Base-by-base conservation (phyloP, 2,888 invertebrate species). In the Plagiodera versicolora region DNA sequence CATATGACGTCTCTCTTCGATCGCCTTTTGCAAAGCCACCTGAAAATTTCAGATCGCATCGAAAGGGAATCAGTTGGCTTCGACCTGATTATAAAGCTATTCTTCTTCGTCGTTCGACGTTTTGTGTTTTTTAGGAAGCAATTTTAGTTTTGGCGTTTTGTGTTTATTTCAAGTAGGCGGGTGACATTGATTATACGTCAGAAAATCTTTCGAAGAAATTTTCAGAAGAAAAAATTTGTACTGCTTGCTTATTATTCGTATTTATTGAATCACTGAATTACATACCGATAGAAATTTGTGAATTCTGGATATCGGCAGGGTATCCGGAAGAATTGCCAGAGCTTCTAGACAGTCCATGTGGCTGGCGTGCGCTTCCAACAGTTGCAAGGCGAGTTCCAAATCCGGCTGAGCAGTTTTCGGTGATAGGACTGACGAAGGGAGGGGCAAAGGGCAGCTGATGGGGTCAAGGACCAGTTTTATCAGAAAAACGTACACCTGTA, bases 281-380 rank as follows among this genome's bases (percentile, higher is more conserved):
- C 32, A 10, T 1, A 61, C 59, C 11, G 64, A 64, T 14, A 80
- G 55, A 63, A 80, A 80, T 58, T 74, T 76, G 47, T 89, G 88
- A 60, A 98, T 85, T 54, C 91, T 85, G 35, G 84, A 81, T 9
- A 98, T 83, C 0, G 89, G 89, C 60, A 96, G 89, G 17, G 85
- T 85, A 71, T 92, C 88, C 0, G 98, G 95, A 58, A 98, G 80
- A 65, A 92, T 87, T 67, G 90, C 84, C 55, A 95, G 78, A 0
- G 89, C 90, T 81, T 91, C 89, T 9, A 90, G 79, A 0, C 95
- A 92, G 71, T 95, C 89, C 71, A 98, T 92, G 79, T 90, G 89
- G 9, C 87, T 85, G 0, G 95, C 93, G 79, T 95, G 89, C 68
- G 90, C 88, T 72, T 94, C 91, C 35, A 98, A 81, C 57, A 98